Evolutionary conservation across 2,888 invertebrate genomes (phyloP).

Genomic region (Agrotis puta): DNA sequence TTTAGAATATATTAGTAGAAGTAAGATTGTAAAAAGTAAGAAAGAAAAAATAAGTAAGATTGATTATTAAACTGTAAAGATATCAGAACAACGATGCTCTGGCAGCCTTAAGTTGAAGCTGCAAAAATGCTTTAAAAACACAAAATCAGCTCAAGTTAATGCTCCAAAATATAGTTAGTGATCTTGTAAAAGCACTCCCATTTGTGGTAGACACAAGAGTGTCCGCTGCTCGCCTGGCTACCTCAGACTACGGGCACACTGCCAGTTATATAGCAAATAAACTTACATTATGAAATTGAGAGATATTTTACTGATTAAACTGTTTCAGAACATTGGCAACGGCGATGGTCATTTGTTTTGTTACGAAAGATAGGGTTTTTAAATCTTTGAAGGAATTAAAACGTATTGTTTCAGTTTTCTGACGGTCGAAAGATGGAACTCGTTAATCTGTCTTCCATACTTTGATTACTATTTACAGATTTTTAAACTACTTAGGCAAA

Average conservation of each 20-base stretch:
- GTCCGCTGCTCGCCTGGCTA: conserved; percentile 52
- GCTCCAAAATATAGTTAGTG: conserved; percentile 35
- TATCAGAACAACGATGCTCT: neutral
- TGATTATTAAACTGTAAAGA: no score
- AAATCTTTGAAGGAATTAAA: neutral
- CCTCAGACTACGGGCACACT: conserved; percentile 29
- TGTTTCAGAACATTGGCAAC: neutral
- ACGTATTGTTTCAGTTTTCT: neutral
- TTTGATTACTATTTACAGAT: no score
- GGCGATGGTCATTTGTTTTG: conserved; percentile 2
- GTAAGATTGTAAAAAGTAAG: no score
- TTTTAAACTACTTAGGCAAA: no score
- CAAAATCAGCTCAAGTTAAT: conserved; percentile 10
- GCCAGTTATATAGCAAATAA: conserved; percentile 42
- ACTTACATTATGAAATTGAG: conserved; percentile 32
- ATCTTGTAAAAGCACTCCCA: conserved; percentile 49
- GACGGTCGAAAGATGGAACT: no score
- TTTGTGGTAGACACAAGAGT: conserved; percentile 40
- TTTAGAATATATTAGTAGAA: no score
- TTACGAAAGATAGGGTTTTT: neutral
- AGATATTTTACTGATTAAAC: conserved; percentile 34
- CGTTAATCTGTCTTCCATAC: no score
- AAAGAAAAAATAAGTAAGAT: no score
- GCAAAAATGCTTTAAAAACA: conserved; percentile 1
- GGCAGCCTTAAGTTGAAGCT: neutral